A percentile compares a stretch with the other conserved stretches of the same genome.
These are phyloP conservation scores for Crioceris asparagi DNA, from an alignment of 2,888 invertebrate genomes.

Conservation along the genomic window DNA sequence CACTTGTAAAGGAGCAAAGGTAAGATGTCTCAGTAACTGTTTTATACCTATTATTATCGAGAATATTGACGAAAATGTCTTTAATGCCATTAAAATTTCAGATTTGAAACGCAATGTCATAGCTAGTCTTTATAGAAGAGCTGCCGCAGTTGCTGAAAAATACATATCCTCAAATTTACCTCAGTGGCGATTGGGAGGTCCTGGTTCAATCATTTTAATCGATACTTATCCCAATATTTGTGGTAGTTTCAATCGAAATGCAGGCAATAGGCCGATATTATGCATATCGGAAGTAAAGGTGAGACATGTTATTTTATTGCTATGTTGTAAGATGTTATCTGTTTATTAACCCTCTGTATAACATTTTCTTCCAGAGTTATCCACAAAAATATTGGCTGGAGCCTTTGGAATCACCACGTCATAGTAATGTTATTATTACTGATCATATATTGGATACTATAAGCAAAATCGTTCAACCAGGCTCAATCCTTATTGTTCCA, in stretches of 20 bases:
- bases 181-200: conserved; percentile 47
- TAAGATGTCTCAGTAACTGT: too few relatives aligned
- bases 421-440: conserved; percentile 12
- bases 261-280: conserved; percentile 46
- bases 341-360: neutral
- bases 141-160: conserved; percentile 42
- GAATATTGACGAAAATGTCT: too few relatives aligned
- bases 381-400: conserved; percentile 32
- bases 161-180: conserved; percentile 40
- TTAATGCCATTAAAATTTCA: too few relatives aligned
- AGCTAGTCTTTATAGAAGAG: conserved; percentile 45
- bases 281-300: conserved; percentile 57
- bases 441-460: conserved; percentile 19
- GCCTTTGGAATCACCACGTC: conserved; percentile 19
- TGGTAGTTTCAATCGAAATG: conserved; percentile 40
- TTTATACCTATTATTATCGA: too few relatives aligned
- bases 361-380: conserved; percentile 23
- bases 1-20: too few relatives aligned
- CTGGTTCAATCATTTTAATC: conserved; percentile 48
- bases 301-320: conserved; percentile 20
- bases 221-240: conserved; percentile 53
- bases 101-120: conserved; percentile 49
- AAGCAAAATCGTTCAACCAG: conserved; percentile 29
- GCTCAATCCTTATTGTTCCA: conserved; percentile 34
- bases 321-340: neutral